A percentile compares a stretch with the other conserved stretches of the same genome.
These are phyloP conservation scores for Elephantulus edwardii DNA, from an alignment of 2,113 vertebrate species.

Conservation along the genomic window DNA sequence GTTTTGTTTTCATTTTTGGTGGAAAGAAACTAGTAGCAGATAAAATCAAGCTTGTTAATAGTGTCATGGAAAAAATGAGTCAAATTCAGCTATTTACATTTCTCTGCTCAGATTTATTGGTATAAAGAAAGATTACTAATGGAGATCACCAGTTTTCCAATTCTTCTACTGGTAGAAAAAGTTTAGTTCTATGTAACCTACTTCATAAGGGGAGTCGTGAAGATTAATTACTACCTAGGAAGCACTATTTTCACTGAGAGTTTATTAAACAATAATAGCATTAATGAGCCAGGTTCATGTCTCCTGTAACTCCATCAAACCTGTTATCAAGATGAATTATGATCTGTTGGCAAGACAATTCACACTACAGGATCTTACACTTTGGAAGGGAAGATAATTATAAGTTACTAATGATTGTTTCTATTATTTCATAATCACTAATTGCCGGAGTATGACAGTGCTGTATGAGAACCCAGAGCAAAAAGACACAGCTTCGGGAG, in stretches of 20 bases:
- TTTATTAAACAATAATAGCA: slow-evolving; percentile 75
- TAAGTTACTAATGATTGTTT: slow-evolving; percentile 68
- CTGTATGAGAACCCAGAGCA: slow-evolving; percentile 21
- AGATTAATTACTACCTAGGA: slow-evolving; percentile 71
- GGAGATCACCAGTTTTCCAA: slow-evolving; percentile 2
- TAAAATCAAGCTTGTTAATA: not conserved
- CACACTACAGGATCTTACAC: slow-evolving; percentile 46
- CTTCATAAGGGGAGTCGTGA: slow-evolving; percentile 48
- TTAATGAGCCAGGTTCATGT: slow-evolving; percentile 63
- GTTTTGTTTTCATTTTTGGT: not conserved
- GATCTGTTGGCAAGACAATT: slow-evolving; percentile 63
- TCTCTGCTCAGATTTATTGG: not conserved
- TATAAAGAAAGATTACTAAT: not conserved
- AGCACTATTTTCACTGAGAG: slow-evolving; percentile 33
- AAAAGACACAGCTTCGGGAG: not conserved
- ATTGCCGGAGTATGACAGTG: slow-evolving; percentile 57
- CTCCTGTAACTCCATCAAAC: slow-evolving; percentile 73
- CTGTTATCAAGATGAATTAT: slow-evolving; percentile 72
- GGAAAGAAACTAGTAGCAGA: not conserved
- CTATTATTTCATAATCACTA: slow-evolving; percentile 69
- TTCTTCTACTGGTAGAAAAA: slow-evolving; percentile 30
- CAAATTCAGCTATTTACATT: not conserved
- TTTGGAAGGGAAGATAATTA: slow-evolving; percentile 72
- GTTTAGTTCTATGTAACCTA: slow-evolving; percentile 56
- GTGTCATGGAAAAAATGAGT: slow-evolving; percentile 30